Evolutionary conservation across 2,888 invertebrate genomes (phyloP).

Genomic region (Drosophila subsilvestris): DNA sequence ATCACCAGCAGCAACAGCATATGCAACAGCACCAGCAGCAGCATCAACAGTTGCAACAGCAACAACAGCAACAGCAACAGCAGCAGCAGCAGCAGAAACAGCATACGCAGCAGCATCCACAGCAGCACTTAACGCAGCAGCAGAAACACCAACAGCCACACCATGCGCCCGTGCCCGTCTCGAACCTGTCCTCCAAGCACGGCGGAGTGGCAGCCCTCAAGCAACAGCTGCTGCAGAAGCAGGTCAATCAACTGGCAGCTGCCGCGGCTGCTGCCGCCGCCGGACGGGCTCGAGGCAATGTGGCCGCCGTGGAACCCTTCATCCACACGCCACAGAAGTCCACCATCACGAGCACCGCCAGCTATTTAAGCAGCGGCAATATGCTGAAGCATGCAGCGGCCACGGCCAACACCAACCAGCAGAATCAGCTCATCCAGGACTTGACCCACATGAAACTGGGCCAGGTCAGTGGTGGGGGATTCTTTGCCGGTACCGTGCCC

Average conservation of each 20-base stretch:
- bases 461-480: slow-evolving; percentile 46
- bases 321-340: slow-evolving; percentile 90
- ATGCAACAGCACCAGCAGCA: slow-evolving; percentile 62
- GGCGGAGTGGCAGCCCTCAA: slow-evolving; percentile 80
- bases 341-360: slow-evolving; percentile 84
- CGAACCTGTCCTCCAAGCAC: slow-evolving; percentile 56
- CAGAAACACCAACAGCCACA: slow-evolving; percentile 49
- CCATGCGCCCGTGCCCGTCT: slow-evolving; percentile 28
- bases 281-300: slow-evolving; percentile 87
- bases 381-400: slow-evolving; percentile 82
- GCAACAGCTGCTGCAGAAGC: slow-evolving; percentile 80
- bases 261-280: slow-evolving; percentile 64
- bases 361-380: slow-evolving; percentile 83
- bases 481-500: slow-evolving; percentile 47
- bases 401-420: slow-evolving; percentile 83
- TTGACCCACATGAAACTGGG: slow-evolving; percentile 82
- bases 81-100: slow-evolving; percentile 35
- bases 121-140: slow-evolving; percentile 55
- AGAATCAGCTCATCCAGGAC: slow-evolving; percentile 84
- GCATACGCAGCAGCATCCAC: slow-evolving; percentile 36
- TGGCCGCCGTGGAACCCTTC: slow-evolving; percentile 94
- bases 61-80: slow-evolving; percentile 52
- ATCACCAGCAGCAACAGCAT: slow-evolving; percentile 76
- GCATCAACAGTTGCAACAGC: slow-evolving; percentile 55
- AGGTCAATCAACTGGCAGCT: slow-evolving; percentile 68